phyloP scores from a whole-genome alignment of 2,888 invertebrate genomes.

The Fragum whitleyi region DNA sequence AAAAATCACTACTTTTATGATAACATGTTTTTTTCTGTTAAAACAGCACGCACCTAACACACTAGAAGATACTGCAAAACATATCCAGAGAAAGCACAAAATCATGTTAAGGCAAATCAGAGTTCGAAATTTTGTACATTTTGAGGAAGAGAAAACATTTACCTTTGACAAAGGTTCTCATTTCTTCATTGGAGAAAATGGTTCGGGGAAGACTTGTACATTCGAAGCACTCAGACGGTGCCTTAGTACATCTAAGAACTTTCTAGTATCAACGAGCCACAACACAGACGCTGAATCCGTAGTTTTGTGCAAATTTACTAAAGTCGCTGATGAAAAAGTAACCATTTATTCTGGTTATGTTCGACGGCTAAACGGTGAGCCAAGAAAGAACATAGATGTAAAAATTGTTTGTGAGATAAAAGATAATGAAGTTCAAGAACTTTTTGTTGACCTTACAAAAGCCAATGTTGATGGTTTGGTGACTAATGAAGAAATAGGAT shows the following conservation, averaged over 20 bases:
- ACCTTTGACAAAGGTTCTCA: not conserved
- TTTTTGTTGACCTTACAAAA: constrained; percentile 6
- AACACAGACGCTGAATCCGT: not conserved
- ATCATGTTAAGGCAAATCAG: constrained; percentile 13
- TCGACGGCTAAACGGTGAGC: not conserved
- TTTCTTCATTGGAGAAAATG: constrained; percentile 30
- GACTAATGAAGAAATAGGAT: not conserved
- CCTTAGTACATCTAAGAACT: constrained; percentile 12
- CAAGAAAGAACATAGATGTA: not conserved
- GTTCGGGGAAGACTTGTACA: constrained; percentile 11
- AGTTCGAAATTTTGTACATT: constrained; percentile 28
- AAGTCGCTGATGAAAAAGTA: not conserved
- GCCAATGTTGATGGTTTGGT: not conserved
- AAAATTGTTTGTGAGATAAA: not conserved
- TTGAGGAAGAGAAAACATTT: constrained; percentile 14
- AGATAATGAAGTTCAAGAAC: not conserved
- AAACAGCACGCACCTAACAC: no score
- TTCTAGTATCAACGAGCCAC: not conserved
- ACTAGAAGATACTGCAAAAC: no score
- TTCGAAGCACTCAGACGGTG: constrained; percentile 27
- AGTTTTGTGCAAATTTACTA: not conserved
- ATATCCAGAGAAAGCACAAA: no score
- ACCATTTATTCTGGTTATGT: not conserved
- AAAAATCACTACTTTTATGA: no score
- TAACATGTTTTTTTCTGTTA: no score